A percentile compares a stretch with the other conserved stretches of the same genome.
Evolutionary conservation across 37 sponge, comb jelly and placozoan species (phyloP).

Genomic region (Corticium candelabrum): DNA sequence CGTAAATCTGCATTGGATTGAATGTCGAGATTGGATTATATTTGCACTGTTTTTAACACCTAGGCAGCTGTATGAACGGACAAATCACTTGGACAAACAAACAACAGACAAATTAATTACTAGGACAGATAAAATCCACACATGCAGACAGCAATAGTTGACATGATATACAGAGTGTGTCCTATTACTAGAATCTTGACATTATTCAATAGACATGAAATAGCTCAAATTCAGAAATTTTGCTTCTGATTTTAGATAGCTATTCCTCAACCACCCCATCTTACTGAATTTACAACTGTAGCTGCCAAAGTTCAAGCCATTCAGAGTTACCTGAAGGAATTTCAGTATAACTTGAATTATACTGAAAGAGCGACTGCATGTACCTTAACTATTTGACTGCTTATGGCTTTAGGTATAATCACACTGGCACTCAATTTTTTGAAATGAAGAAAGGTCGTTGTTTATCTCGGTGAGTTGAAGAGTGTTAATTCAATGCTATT

Average conservation of each 20-base stretch:
- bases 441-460: conserved; percentile 76
- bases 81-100: too few species aligned
- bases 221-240: too few species aligned
- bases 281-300: background rate
- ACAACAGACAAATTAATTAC: too few species aligned
- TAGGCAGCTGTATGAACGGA: too few species aligned
- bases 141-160: too few species aligned
- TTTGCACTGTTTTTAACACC: too few species aligned
- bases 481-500: conserved; percentile 9
- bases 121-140: too few species aligned
- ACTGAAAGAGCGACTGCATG: background rate
- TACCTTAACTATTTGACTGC: conserved; percentile 3
- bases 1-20: too few species aligned
- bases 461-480: conserved; percentile 45
- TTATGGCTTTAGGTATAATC: conserved; percentile 59
- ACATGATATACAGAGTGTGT: too few species aligned
- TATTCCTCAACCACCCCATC: conserved; percentile 13
- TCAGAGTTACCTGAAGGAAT: conserved; percentile 30
- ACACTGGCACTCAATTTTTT: conserved; percentile 97
- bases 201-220: background rate
- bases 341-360: conserved; percentile 20
- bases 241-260: conserved; percentile 5
- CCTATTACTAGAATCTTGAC: background rate
- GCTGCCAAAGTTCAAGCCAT: conserved; percentile 15
- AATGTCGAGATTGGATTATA: too few species aligned